Evolutionary conservation across 2,888 invertebrate species (phyloP).

Genomic region (Mystacides longicornis): DNA sequence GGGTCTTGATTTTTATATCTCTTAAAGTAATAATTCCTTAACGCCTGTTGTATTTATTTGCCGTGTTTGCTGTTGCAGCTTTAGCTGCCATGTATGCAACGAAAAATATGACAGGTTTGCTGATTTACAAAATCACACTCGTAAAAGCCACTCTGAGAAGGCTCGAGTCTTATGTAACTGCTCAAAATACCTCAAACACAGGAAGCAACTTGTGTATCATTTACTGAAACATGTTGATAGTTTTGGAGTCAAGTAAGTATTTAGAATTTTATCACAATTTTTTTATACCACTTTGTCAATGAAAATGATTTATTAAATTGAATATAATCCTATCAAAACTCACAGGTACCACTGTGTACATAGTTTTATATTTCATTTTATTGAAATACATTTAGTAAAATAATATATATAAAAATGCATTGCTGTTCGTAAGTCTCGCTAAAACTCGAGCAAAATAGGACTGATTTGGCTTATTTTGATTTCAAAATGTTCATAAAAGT

Average conservation of each 20-base stretch:
- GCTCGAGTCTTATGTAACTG: slow-evolving; percentile 3
- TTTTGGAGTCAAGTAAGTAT: background rate
- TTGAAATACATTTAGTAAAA: too few species aligned
- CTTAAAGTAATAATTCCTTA: too few species aligned
- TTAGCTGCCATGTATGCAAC: background rate
- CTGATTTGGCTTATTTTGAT: too few species aligned
- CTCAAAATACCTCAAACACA: background rate
- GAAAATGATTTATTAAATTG: too few species aligned
- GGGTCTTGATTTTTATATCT: background rate
- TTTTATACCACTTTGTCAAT: background rate
- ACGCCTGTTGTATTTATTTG: too few species aligned
- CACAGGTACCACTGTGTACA: too few species aligned
- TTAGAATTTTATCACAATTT: background rate
- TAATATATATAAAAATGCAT: too few species aligned
- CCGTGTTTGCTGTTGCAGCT: background rate
- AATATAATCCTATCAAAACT: too few species aligned
- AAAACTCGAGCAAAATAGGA: too few species aligned
- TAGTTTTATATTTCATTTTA: too few species aligned
- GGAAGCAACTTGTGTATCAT: background rate
- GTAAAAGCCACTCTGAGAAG: background rate
- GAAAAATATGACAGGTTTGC: background rate
- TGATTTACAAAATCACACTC: background rate
- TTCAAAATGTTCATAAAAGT: too few species aligned
- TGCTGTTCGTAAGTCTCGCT: too few species aligned
- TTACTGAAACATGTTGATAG: background rate